These are phyloP conservation scores for Stratiolaelaps scimitus DNA, from an alignment of 1,140 invertebrate species.

Conservation along the genomic window DNA sequence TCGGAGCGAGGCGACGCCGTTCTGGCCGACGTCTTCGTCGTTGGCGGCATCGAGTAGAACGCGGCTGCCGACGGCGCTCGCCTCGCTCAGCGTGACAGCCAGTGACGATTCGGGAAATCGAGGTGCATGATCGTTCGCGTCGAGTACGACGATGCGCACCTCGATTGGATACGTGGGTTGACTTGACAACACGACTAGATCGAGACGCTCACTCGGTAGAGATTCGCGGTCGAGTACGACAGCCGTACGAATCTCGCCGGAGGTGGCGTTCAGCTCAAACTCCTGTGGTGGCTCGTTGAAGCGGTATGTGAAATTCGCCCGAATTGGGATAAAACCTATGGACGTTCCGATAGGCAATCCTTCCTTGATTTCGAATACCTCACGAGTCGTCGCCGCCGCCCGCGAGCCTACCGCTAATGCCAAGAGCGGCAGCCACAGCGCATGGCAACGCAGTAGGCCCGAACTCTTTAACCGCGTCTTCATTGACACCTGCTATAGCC, in stretches of 20 bases:
- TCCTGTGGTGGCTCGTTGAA: conserved; percentile 77
- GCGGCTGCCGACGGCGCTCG: conserved; percentile 68
- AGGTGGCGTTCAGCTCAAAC: conserved; percentile 61
- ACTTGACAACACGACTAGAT: conserved; percentile 73
- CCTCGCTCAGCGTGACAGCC: conserved; percentile 73
- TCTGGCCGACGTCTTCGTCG: conserved; percentile 68
- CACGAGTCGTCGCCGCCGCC: too few relatives aligned
- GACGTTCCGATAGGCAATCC: conserved; percentile 63
- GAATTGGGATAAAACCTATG: conserved; percentile 69
- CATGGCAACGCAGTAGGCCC: too few relatives aligned
- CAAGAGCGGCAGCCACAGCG: too few relatives aligned
- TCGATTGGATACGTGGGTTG: conserved; percentile 86
- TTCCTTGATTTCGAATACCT: conserved; percentile 57
- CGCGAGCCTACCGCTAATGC: too few relatives aligned
- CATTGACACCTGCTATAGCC: too few relatives aligned
- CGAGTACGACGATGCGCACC: conserved; percentile 66
- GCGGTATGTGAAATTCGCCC: conserved; percentile 61
- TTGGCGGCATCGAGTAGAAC: conserved; percentile 71
- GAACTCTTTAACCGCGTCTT: too few relatives aligned
- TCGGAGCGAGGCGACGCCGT: conserved; percentile 62
- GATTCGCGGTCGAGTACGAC: conserved; percentile 65
- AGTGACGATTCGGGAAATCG: conserved; percentile 76
- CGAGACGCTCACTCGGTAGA: conserved; percentile 60
- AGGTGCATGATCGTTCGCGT: conserved; percentile 78
- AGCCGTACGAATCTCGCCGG: conserved; percentile 67